Conservation (phyloP, 2,113 vertebrate genomes). For the Columba livia region DNA sequence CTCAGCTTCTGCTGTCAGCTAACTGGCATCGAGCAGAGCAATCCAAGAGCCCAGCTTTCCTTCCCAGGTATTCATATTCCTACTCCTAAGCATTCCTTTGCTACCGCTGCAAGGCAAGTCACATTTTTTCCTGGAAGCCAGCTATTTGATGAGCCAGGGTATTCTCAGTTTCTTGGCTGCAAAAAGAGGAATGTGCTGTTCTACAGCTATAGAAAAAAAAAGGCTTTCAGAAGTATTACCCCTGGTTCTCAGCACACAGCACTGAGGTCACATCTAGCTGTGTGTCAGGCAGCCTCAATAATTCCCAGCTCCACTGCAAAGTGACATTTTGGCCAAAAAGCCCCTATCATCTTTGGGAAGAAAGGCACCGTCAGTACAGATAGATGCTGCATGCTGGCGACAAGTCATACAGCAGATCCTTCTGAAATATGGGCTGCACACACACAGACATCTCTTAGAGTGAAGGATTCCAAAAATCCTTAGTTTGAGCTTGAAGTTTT, state of each 20-base stretch:
- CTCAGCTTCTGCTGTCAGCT: conserved; percentile 27
- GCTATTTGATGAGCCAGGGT: background rate
- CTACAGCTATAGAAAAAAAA: background rate
- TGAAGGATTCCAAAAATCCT: background rate
- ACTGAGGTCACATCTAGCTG: conserved; percentile 9
- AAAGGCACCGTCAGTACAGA: conserved; percentile 17
- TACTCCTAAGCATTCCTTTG: background rate
- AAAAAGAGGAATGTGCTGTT: background rate
- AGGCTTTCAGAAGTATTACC: conserved; percentile 18
- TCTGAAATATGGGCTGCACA: background rate
- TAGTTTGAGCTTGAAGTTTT: background rate
- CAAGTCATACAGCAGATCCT: background rate
- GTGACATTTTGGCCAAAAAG: background rate
- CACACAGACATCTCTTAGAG: background rate
- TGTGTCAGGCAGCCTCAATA: conserved; percentile 46
- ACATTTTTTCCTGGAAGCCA: background rate
- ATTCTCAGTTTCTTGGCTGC: background rate
- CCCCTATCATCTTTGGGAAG: background rate
- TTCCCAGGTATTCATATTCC: background rate
- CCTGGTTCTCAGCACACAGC: background rate
- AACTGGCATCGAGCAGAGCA: background rate
- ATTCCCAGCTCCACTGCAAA: conserved; percentile 33
- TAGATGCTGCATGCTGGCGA: background rate
- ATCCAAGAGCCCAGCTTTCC: background rate
- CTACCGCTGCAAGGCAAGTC: background rate